Evolutionary conservation across 2,113 vertebrate genomes (phyloP), one percentile per base, ranked within the genome.

Genomic region (Lycaon pictus): DNA sequence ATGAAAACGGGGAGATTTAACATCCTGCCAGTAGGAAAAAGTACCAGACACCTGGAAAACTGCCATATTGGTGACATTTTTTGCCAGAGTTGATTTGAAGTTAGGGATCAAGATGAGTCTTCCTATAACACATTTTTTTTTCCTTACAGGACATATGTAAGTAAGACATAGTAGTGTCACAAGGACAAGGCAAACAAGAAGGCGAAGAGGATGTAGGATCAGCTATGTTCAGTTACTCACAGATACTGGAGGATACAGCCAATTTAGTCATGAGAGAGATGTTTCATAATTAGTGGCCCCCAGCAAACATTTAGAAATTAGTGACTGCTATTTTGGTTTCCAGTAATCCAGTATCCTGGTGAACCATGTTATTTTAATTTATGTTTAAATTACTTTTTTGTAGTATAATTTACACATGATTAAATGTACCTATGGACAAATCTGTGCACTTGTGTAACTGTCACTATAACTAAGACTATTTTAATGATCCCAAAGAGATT

Each of bases 21-120:
- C 10, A 82, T 82, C 22, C 56, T 48, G 37, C 3, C 32, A 10
- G 29, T n/a, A 58, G n/a, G 8, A 56, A 58, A 10, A 88, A 69
- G 10, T 29, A 4, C 27, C 48, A 29, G 11, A 37, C 27, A 9
- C 5, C 8, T 29, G 3, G 10, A 65, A 0, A 19, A 17, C 1
- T 37, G 15, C 51, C 4, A 20, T 80, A 23, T 29, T 58, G 5
- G 23, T 62, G 51, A 53, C 2, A 58, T 1, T 48, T 37, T 76
- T 76, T 48, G 0, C 17, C 3, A 71, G 15, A 83, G 48, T 69
- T 76, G 11, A 65, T 10, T 85, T 91, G 48, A 20, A n/a, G 2
- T 43, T 23, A 16, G 3, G 15, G 19, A 76, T 20, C 51, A 88
- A 62, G 17, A 51, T 3, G 35, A 19, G 8, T 48, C 17, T 77